Conservation (phyloP, 92 coral and sea anemone species). For the Porites rus region DNA sequence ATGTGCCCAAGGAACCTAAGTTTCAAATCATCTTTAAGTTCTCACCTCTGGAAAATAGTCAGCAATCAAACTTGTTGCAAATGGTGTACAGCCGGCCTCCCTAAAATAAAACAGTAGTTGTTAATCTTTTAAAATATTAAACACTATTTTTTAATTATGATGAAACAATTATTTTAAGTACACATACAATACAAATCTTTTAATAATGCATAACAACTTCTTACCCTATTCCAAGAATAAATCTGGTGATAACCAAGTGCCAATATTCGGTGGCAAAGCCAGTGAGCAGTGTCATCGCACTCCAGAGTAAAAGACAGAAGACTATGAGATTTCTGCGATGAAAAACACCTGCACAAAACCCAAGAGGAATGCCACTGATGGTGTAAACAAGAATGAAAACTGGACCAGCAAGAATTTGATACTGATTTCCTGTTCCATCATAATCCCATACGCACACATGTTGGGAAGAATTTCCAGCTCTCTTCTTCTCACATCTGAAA, state of each 20-base stretch:
- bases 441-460: constrained; percentile 89
- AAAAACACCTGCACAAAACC: constrained; percentile 86
- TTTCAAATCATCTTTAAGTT: too few species aligned
- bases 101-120: constrained; percentile 41
- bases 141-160: too few species aligned
- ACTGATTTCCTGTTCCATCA: constrained; percentile 94
- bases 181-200: too few species aligned
- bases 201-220: neutral
- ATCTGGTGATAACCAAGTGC: constrained; percentile 91
- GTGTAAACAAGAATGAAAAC: constrained; percentile 94
- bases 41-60: constrained; percentile 94
- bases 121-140: neutral
- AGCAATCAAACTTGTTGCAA: constrained; percentile 97
- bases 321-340: constrained; percentile 87
- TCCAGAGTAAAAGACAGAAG: constrained; percentile 90
- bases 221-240: constrained; percentile 96
- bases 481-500: constrained; percentile 72
- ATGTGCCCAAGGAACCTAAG: neutral
- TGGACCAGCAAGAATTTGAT: constrained; percentile 97
- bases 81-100: constrained; percentile 99
- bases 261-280: constrained; percentile 95
- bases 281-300: constrained; percentile 90
- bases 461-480: constrained; percentile 28
- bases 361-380: constrained; percentile 92
- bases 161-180: too few species aligned